Percentiles rank a stretch among this genome's conserved stretches.
phyloP scores from a whole-genome alignment of 2,888 invertebrate species.

The Archips crataeganus region DNA sequence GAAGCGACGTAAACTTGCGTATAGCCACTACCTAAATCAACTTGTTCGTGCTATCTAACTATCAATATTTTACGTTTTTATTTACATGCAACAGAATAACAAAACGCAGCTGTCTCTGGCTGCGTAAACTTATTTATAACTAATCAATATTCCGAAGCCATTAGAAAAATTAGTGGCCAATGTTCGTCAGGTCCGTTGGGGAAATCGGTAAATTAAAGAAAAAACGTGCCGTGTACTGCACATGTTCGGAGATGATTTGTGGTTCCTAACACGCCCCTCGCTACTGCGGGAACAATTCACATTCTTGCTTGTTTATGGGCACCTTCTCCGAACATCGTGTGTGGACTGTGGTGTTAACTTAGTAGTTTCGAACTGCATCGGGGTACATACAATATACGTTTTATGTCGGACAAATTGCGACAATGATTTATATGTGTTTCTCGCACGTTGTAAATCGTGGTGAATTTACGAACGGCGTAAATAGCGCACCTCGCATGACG shows the following conservation, averaged over 20 bases:
- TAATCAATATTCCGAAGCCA: conserved; percentile 52
- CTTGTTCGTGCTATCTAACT: conserved; percentile 29
- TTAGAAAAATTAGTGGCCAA: conserved; percentile 38
- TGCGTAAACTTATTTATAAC: conserved; percentile 44
- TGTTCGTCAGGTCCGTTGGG: conserved; percentile 42
- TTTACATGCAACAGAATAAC: conserved; percentile 30
- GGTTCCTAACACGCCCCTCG: conserved; percentile 58
- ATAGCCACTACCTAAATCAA: conserved; percentile 27
- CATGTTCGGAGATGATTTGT: conserved; percentile 60
- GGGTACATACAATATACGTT: conserved; percentile 51
- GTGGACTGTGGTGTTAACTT: conserved; percentile 31
- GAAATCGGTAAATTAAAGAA: conserved; percentile 53
- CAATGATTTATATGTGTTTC: conserved; percentile 60
- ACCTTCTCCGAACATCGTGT: conserved; percentile 50
- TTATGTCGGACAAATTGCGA: conserved; percentile 59
- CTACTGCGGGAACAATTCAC: conserved; percentile 58
- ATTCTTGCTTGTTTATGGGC: conserved; percentile 55
- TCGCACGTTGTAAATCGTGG: conserved; percentile 48
- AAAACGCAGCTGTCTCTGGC: conserved; percentile 34
- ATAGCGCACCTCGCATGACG: conserved; percentile 27
- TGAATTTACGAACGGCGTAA: conserved; percentile 36
- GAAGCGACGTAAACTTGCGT: not conserved
- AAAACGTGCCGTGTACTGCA: conserved; percentile 44
- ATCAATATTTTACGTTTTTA: conserved; percentile 26
- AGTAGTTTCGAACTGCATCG: conserved; percentile 31